phyloP scores from a whole-genome alignment of 2,113 vertebrate species.

The Pelecanoides urinatrix region DNA sequence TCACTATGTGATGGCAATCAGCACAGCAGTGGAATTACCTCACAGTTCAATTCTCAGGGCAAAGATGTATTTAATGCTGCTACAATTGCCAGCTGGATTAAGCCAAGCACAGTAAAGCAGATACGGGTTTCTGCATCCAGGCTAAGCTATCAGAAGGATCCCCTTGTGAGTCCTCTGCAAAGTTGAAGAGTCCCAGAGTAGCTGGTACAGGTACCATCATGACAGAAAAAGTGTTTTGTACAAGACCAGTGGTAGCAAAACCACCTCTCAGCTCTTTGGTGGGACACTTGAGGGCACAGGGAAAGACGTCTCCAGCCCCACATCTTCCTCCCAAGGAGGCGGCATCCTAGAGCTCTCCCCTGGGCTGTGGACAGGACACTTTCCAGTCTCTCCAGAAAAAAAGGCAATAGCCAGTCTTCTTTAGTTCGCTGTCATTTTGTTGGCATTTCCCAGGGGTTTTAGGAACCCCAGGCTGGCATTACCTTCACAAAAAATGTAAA shows the following conservation, averaged over 20 bases:
- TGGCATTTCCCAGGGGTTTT: not conserved
- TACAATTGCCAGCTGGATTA: slow-evolving; percentile 1
- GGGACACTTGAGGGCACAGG: not conserved
- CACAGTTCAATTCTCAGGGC: not conserved
- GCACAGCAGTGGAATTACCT: not conserved
- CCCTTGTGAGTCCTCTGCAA: not conserved
- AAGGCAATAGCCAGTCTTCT: not conserved
- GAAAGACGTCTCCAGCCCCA: not conserved
- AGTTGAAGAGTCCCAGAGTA: not conserved
- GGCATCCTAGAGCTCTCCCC: not conserved
- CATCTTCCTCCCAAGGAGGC: not conserved
- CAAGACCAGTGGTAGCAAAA: not conserved
- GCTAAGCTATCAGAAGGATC: not conserved
- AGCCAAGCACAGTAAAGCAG: not conserved
- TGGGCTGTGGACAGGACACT: not conserved
- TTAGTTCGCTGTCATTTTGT: not conserved
- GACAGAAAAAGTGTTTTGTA: not conserved
- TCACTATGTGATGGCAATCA: not conserved
- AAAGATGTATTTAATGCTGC: not conserved
- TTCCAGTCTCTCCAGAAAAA: not conserved
- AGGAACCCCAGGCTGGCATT: not conserved
- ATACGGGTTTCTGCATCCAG: not conserved
- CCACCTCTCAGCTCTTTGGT: not conserved
- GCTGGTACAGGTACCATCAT: not conserved
- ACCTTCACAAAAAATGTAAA: not conserved